Conservation (phyloP, 2,113 vertebrate species). For the Felis catus region F.catus_Fca126_mat1.0 CM031412.1:62437001-62437500, state of each 20-base stretch:
- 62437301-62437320: not conserved
- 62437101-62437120: not conserved
- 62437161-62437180: not conserved
- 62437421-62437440: not conserved
- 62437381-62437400: not conserved
- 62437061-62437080: not conserved
- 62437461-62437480: not conserved
- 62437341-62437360: not conserved
- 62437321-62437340: constrained; percentile 10
- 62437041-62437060: not conserved
- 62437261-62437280: not conserved
- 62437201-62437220: not conserved
- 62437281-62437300: not conserved
- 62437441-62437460: not conserved
- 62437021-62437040: not conserved
- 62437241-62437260: not conserved
- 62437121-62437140: not conserved
- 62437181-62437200: not conserved
- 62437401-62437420: constrained; percentile 30
- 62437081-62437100: not conserved
- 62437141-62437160: not conserved
- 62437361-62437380: not conserved
- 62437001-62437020: not conserved
- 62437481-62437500: not conserved
- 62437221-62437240: not conserved